Percentiles rank a stretch among this genome's conserved stretches.
These are phyloP conservation scores for Eremophila alpestris DNA, from an alignment of 2,797 vertebrate species.

Conservation along the genomic window DNA sequence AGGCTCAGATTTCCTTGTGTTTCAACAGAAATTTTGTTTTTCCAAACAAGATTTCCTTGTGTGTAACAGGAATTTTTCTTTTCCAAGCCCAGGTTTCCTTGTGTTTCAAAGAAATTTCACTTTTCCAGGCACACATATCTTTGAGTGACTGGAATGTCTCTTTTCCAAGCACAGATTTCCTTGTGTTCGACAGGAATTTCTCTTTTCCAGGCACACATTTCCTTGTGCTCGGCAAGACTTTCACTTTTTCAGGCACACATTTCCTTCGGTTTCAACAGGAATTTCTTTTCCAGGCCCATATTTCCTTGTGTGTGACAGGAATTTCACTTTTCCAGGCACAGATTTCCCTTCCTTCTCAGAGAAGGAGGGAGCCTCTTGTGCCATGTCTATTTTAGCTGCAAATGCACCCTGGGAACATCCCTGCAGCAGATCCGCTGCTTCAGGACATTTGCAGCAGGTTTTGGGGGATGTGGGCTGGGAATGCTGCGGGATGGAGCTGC, in stretches of 20 bases:
- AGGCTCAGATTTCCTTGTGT: neutral
- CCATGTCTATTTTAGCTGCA: rapidly evolving
- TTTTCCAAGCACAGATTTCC: neutral
- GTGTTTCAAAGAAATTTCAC: too few relatives aligned
- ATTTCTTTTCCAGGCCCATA: too few relatives aligned
- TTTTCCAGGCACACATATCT: neutral
- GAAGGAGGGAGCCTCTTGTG: neutral
- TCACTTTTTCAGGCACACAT: rapidly evolving
- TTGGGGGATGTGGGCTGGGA: neutral
- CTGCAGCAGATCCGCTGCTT: rapidly evolving
- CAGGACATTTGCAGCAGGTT: rapidly evolving
- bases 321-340: neutral
- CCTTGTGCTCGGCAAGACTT: rapidly evolving
- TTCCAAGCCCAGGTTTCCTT: neutral
- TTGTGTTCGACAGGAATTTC: neutral
- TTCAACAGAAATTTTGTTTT: too few relatives aligned
- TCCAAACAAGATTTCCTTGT: too few relatives aligned
- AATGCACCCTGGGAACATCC: neutral
- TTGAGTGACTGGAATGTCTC: too few relatives aligned
- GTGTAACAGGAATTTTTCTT: too few relatives aligned
- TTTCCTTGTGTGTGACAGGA: neutral
- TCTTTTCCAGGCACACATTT: neutral
- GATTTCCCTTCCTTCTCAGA: neutral
- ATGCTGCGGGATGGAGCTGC: rapidly evolving
- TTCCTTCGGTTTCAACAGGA: neutral